Percentiles rank a stretch among this genome's conserved stretches.
phyloP scores from a whole-genome alignment of 2,113 vertebrate genomes.

The Nestor notabilis region DNA sequence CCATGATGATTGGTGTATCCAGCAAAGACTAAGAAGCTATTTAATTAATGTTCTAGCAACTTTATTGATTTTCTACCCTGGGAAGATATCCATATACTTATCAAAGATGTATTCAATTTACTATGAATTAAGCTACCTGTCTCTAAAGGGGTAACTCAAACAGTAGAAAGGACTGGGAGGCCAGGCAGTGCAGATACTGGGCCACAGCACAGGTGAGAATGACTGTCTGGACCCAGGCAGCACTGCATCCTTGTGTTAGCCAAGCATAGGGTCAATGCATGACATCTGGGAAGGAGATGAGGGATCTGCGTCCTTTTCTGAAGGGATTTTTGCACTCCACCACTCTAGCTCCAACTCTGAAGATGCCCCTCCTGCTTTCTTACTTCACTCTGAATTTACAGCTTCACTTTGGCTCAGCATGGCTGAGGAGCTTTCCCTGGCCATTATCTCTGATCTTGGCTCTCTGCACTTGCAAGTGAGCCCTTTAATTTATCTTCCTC shows the following conservation, averaged over 20 bases:
- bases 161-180: neutral
- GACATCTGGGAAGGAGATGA: neutral
- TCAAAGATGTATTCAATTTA: neutral
- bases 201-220: accelerated
- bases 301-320: neutral
- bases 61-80: neutral
- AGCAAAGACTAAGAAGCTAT: neutral
- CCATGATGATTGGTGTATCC: neutral
- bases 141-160: neutral
- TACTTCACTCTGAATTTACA: neutral
- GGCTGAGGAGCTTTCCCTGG: neutral
- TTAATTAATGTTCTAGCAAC: neutral
- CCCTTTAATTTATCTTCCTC: neutral
- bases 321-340: neutral
- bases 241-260: accelerated
- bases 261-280: neutral
- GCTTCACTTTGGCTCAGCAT: neutral
- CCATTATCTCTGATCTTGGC: neutral
- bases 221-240: neutral
- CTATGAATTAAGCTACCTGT: neutral
- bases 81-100: neutral
- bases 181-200: neutral
- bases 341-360: neutral
- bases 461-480: neutral
- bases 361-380: neutral